Evolutionary conservation across 2,888 invertebrate species (phyloP).

Genomic region (Acanthoscelides obtectus): DNA sequence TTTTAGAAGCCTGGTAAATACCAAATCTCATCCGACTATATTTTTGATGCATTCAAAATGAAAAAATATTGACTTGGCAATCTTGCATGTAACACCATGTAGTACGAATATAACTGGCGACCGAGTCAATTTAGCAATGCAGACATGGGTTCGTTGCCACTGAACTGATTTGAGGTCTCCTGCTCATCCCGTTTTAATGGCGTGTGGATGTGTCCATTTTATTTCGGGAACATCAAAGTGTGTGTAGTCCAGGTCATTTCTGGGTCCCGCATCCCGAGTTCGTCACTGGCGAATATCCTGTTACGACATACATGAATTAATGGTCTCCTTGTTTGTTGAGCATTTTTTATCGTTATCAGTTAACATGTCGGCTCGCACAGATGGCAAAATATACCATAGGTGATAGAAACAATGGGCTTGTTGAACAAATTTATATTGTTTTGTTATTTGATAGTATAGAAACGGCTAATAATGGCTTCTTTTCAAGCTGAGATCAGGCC

Average conservation of each 20-base stretch:
- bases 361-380: background rate
- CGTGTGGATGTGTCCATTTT: slow-evolving; percentile 3
- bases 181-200: slow-evolving; percentile 31
- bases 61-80: too few species aligned
- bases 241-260: slow-evolving; percentile 3
- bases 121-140: slow-evolving; percentile 11
- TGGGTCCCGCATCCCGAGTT: background rate
- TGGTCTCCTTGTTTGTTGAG: background rate
- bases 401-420: too few species aligned
- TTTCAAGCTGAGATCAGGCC: too few species aligned
- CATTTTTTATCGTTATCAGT: background rate
- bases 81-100: background rate
- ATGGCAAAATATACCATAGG: background rate
- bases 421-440: too few species aligned
- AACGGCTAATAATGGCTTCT: too few species aligned
- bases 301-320: background rate
- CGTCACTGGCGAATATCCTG: background rate
- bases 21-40: too few species aligned
- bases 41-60: too few species aligned
- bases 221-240: slow-evolving; percentile 24
- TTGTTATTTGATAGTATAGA: too few species aligned
- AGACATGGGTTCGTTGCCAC: slow-evolving; percentile 38
- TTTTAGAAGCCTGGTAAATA: too few species aligned
- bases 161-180: slow-evolving; percentile 41
- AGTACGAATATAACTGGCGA: background rate